Base-by-base conservation (phyloP, 2,113 vertebrate genomes). In the Pachyramphus minor region DNA sequence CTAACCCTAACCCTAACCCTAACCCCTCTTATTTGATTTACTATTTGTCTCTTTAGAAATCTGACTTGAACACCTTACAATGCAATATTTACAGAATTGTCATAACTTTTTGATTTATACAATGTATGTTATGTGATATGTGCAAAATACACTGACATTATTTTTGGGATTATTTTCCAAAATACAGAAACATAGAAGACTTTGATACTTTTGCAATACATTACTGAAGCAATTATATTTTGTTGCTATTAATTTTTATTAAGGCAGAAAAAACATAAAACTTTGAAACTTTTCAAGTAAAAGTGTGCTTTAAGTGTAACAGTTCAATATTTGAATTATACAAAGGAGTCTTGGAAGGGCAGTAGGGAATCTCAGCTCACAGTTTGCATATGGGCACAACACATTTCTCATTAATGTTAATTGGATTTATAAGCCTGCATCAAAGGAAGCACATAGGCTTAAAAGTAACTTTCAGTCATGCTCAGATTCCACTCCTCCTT, bases 201-300 rank as follows among this genome's bases (percentile, higher is more conserved):
- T 80, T 96, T 92, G 81, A 96, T 93, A 74, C 82, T 91, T 71
- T 76, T 95, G 68, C 42, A 93, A 90, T 96, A 96, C 45, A 35
- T 81, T 95, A 91, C 83, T 31, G 69, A 96, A 96, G 84, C 87
- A 96, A 96, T 97, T 97, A 93, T 84, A 87, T 94, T 95, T 92
- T 93, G 24, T n/a, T 81, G 59, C 50, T 92, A 77, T 91, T 45
- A 15, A 73, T 94, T 96, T 93, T 89, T 92, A 87, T 92, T 89
- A 59, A 47, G 44, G 33, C 28, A 84, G n/a, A 68, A 74, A 83
- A 89, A 89, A 24, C 14, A 73, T 28, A 88, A 96, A 97, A 72
- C 35, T 81, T 78, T 49, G 42, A 59, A 92, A 94, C 7, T 88
- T 77, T 91, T 56, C 33, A 78, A 91, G 41, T 73, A 9, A 93